Percentiles rank a stretch among this genome's conserved stretches.
These are phyloP conservation scores for Ochotona princeps DNA, from an alignment of 2,113 vertebrate species.

Conservation along the genomic window DNA sequence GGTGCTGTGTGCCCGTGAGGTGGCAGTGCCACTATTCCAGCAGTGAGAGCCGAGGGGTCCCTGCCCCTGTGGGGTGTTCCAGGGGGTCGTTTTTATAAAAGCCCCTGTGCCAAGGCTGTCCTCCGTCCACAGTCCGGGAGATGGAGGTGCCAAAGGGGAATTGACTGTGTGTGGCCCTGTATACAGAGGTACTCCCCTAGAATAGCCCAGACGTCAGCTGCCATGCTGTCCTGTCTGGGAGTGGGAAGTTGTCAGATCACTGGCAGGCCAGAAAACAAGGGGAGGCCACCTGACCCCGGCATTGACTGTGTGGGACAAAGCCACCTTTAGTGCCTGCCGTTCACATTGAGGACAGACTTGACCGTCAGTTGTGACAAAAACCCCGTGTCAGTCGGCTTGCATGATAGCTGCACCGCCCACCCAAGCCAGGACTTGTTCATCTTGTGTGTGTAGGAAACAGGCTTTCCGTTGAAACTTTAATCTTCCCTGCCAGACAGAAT, in stretches of 20 bases:
- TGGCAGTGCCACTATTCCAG: neutral
- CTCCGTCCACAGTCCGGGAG: neutral
- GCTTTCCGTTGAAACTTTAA: slow-evolving; percentile 38
- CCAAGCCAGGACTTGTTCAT: slow-evolving; percentile 22
- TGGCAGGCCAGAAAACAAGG: neutral
- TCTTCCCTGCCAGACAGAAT: neutral
- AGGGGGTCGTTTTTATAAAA: neutral
- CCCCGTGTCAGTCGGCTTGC: neutral
- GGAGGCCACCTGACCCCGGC: neutral
- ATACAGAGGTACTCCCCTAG: neutral
- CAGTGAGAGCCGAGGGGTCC: neutral
- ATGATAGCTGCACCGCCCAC: neutral
- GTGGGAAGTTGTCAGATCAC: neutral
- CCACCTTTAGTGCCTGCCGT: neutral
- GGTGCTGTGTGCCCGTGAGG: neutral
- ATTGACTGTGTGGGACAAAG: neutral
- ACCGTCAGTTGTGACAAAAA: neutral
- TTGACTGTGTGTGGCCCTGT: neutral
- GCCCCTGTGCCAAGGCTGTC: neutral
- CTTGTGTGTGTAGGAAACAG: neutral
- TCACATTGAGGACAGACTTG: neutral
- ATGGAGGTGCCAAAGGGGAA: neutral
- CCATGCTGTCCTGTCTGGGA: neutral
- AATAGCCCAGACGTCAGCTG: neutral
- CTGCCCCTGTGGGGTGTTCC: no score